Base-by-base conservation (phyloP, 2,797 vertebrate genomes). In the Epinephelus malabaricus region DNA sequence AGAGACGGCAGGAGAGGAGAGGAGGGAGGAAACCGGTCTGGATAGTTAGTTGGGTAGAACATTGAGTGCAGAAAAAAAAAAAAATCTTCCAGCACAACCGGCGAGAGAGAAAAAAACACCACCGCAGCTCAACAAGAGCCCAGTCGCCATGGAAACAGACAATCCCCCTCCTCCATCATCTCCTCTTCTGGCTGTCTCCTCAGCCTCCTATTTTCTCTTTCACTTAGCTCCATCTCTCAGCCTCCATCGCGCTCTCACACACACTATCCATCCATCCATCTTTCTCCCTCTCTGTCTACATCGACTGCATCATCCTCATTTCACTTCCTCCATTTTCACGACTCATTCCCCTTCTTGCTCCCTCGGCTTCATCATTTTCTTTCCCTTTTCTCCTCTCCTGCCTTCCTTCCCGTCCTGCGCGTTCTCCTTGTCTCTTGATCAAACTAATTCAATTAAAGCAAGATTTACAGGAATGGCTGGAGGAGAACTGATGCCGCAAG, bases 131-230 rank as follows among this genome's bases (percentile, higher is more conserved):
- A 25, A 63, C 25, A 55, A 66, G 81, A 86, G 73, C 56, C 49
- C 45, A 4, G 84, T 87, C 50, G 7, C 82, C 85, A 87, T 84
- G 80, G 92, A 78, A 89, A 91, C 87, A 78, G 65, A 75, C 43
- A 43, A 3, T 40, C 73, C 65, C 67, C 60, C 69, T 43, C 46
- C 43, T 25, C 40, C 73, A 69, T 51, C 70, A 25, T 69, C 69
- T 76, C 47, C 63, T 23, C 60, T 19, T 55, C 23, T 8, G 30
- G 76, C 54, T 0, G 1, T 66, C 73, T 82, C 69, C 30, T 69
- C 69, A 74, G 54, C 61, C 56, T 84, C 75, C 60, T 46, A 50
- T 82, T 86, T 83, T 77, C 69, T 77, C 73, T 72, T 77, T 73
- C 71, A n/a, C 58, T 70, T 40, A 45, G 73, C 59, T 75, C 47